Evolutionary conservation across 2,888 invertebrate species (phyloP).

Genomic region (Electrophaes corylata): DNA sequence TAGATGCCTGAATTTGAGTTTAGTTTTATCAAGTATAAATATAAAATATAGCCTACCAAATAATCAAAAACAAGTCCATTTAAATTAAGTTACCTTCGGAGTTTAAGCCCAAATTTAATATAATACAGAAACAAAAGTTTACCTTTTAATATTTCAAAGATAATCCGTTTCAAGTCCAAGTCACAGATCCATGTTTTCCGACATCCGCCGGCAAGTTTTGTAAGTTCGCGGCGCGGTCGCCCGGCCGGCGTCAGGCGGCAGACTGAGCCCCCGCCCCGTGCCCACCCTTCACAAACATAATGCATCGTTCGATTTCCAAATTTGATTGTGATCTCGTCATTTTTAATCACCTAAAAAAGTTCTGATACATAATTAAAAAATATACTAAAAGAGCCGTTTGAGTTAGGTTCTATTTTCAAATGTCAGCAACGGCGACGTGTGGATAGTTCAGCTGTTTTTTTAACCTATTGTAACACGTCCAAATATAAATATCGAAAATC

Average conservation of each 20-base stretch:
- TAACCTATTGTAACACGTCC: too few species aligned
- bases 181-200: conserved; percentile 50
- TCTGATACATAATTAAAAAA: neutral
- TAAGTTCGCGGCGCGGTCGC: conserved; percentile 49
- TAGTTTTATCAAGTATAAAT: too few species aligned
- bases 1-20: too few species aligned
- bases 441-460: too few species aligned
- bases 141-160: conserved; percentile 24
- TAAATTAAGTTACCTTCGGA: too few species aligned
- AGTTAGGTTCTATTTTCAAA: neutral
- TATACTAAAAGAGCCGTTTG: neutral
- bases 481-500: too few species aligned
- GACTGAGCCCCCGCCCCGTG: conserved; percentile 62
- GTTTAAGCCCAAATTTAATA: too few species aligned
- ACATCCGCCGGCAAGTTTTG: conserved; percentile 34
- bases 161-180: conserved; percentile 35
- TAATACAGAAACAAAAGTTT: conserved; percentile 9
- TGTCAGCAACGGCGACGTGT: too few species aligned
- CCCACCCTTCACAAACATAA: conserved; percentile 59
- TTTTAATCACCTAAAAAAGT: conserved; percentile 4
- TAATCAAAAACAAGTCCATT: neutral
- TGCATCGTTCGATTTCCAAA: conserved; percentile 50
- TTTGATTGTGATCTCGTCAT: conserved; percentile 13
- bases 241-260: conserved; percentile 70
- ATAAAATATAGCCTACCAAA: too few species aligned